Conservation (phyloP, 1,140 invertebrate genomes). For the Lordiphosa clarofinis region DNA sequence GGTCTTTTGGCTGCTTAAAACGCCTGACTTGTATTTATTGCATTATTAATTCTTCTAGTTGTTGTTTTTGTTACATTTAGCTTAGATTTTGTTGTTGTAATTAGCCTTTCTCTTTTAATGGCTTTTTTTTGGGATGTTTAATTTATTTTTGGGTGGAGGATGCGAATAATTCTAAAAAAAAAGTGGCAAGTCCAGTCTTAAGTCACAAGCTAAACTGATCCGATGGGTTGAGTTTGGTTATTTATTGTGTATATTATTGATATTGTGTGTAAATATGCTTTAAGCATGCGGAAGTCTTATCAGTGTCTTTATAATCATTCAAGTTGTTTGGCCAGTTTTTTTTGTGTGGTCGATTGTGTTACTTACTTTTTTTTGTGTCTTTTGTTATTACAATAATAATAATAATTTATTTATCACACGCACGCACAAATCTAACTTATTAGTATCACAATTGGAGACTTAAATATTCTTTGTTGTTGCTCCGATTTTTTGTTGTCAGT, state of each 20-base stretch:
- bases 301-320: constrained; percentile 35
- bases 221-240: constrained; percentile 3
- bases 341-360: constrained; percentile 30
- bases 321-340: constrained; percentile 60
- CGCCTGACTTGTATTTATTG: constrained; percentile 45
- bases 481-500: constrained; percentile 19
- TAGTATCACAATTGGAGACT: constrained; percentile 45
- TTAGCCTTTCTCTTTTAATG: constrained; percentile 60
- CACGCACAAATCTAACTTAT: constrained; percentile 39
- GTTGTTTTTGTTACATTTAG: constrained; percentile 36
- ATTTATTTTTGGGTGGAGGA: constrained; percentile 9
- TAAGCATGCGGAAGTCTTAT: constrained; percentile 75
- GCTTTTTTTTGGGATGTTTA: constrained; percentile 8
- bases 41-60: constrained; percentile 55
- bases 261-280: constrained; percentile 58
- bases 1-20: constrained; percentile 58
- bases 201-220: constrained; percentile 40
- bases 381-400: constrained; percentile 25
- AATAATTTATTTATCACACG: constrained; percentile 49
- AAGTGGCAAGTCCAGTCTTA: constrained; percentile 50
- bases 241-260: constrained; percentile 33
- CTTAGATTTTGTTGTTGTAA: constrained; percentile 22
- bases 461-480: constrained; percentile 35
- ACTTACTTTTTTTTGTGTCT: constrained; percentile 58
- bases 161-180: constrained; percentile 63